Evolutionary conservation across 2,888 invertebrate genomes (phyloP).

Genomic region (Hydrotaea cyrtoneurina): DNA sequence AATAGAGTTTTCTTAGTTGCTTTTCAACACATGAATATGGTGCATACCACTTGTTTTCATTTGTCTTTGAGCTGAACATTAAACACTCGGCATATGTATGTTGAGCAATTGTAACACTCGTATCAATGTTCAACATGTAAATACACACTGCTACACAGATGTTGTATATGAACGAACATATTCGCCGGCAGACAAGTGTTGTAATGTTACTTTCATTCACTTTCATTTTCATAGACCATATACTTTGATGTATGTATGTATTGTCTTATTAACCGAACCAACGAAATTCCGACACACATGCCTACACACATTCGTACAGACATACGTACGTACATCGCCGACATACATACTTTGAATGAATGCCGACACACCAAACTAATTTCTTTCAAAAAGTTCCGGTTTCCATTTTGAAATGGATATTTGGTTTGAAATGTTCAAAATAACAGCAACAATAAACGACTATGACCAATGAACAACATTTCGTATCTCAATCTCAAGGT

Average conservation of each 20-base stretch:
- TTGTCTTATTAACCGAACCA: constrained; percentile 14
- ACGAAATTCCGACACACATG: too few relatives aligned
- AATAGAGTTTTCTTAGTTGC: neutral
- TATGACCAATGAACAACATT: neutral
- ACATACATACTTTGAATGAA: too few relatives aligned
- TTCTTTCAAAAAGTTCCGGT: neutral
- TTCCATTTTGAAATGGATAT: neutral
- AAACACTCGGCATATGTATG: constrained; percentile 22
- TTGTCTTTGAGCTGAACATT: neutral
- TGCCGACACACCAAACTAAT: neutral
- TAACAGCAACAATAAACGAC: neutral
- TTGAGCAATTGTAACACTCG: constrained; percentile 1
- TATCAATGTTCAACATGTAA: neutral
- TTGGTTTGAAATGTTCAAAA: neutral
- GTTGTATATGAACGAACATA: neutral
- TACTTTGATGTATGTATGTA: constrained; percentile 8
- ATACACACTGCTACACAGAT: neutral
- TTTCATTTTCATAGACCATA: constrained; percentile 59
- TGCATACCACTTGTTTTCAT: neutral
- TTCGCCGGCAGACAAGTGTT: constrained; percentile 26
- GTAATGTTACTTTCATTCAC: constrained; percentile 61
- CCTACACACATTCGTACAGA: neutral
- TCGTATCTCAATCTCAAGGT: constrained; percentile 6
- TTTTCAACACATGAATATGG: neutral
- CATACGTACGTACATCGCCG: neutral